phyloP scores from a whole-genome alignment of 2,113 vertebrate genomes.

The Callopanchax toddi region DNA sequence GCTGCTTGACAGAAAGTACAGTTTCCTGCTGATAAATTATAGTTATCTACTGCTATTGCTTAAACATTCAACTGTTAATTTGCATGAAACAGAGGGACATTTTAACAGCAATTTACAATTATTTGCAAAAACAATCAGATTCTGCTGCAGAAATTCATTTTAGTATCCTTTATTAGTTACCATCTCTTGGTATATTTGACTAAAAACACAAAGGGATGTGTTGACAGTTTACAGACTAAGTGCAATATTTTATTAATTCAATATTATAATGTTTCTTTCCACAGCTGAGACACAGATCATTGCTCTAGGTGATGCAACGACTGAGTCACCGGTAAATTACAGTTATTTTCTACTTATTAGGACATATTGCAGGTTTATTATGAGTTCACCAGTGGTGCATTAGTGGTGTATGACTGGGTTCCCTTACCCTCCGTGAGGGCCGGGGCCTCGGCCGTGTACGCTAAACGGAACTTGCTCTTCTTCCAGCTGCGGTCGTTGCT shows the following conservation, averaged over 20 bases:
- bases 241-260: background rate
- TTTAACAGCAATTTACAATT: background rate
- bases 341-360: slow-evolving; percentile 11
- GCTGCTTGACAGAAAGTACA: background rate
- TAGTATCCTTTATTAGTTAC: too few relatives aligned
- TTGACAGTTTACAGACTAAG: background rate
- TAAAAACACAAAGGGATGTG: background rate
- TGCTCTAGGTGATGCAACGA: slow-evolving; percentile 6
- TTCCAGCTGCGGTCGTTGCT: slow-evolving; percentile 99
- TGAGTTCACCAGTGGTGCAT: background rate
- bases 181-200: too few relatives aligned
- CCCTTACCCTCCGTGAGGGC: slow-evolving; percentile 88
- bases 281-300: slow-evolving; percentile 2
- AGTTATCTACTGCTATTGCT: background rate
- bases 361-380: background rate
- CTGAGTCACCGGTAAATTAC: slow-evolving; percentile 19
- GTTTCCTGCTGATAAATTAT: background rate
- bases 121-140: background rate
- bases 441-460: slow-evolving; percentile 88
- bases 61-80: background rate
- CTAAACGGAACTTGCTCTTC: slow-evolving; percentile 95
- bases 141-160: background rate
- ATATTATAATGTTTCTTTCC: slow-evolving; percentile 7
- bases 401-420: background rate
- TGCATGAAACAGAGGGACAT: background rate